Conservation (phyloP, 2,113 vertebrate species). For the Gnathonemus echidnorhynchus region DNA sequence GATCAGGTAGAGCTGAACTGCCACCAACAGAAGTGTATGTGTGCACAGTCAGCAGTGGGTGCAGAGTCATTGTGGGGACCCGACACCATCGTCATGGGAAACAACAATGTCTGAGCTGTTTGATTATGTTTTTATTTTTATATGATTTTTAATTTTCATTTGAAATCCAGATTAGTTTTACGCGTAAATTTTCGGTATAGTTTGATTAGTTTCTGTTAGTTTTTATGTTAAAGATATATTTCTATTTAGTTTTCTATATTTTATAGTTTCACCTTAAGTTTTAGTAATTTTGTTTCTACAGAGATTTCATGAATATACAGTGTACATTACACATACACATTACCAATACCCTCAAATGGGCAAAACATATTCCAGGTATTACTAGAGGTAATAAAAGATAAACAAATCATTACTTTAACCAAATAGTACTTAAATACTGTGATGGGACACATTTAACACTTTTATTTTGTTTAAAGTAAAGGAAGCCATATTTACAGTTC, state of each 20-base stretch:
- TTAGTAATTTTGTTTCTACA: too few relatives aligned
- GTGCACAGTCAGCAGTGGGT: background rate
- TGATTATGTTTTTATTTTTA: background rate
- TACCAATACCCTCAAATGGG: background rate
- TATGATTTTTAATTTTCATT: background rate
- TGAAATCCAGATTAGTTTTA: background rate
- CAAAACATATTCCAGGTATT: background rate
- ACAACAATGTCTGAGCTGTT: background rate
- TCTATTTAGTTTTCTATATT: background rate
- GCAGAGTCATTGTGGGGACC: too few relatives aligned
- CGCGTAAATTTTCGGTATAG: background rate
- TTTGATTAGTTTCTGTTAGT: background rate
- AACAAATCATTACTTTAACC: background rate
- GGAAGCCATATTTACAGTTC: background rate
- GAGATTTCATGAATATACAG: background rate
- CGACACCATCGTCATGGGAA: background rate
- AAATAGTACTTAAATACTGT: background rate
- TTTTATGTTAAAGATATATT: background rate
- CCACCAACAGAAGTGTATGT: background rate
- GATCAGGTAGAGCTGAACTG: background rate
- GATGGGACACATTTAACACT: background rate
- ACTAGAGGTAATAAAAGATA: background rate
- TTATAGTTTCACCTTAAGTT: too few relatives aligned
- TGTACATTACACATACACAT: background rate
- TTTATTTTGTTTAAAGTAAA: background rate